Evolutionary conservation across 2,113 vertebrate genomes (phyloP), one percentile per base, ranked within the genome.

Genomic region (Anarrhichthys ocellatus): DNA sequence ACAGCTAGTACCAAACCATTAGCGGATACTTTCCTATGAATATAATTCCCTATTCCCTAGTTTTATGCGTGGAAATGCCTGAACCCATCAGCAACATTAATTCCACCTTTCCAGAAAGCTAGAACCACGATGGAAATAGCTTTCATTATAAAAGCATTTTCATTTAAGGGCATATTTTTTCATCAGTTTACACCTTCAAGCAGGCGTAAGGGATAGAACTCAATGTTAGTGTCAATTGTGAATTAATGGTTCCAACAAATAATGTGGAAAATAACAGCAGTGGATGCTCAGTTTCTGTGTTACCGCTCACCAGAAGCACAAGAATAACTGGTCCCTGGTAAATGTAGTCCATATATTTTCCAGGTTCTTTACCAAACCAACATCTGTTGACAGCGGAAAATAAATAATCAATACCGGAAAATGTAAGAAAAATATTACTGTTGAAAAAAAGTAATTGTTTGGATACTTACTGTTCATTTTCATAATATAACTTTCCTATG

Each of bases 311-410:
- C 95, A 99, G 91, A 48, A 99, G 96, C 76, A 99, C 98, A 5
- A 99, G 96, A 87, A 99, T 99, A 75, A 99, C 97, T 32, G 98
- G 98, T 32, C 97, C 98, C 92, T 99, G 98, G 84, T 99, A 99
- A 89, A 99, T 98, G 89, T 98, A 99, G 94, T 99, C 98, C 15
- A 99, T 96, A 0, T 98, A 97, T 89, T 99, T 97, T 0, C 97
- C 98, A 0, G 97, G 97, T 69, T 97, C 97, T 92, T 99, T 99
- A 85, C 98, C 98, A 95, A 99, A 99, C 98, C 98, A 99, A 94
- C 98, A 99, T 82, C 98, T 99, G 92, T 66, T 40, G 44, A 82
- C 10, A 82, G 5, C 32, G 61, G 13, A 76, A 24, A 79, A 34
- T 0, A 63, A 76, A 54, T 5, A 85, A 91, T 91, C 79, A 82